Evolutionary conservation across 92 coral and sea anemone species (phyloP).

Genomic region (Porites lobata): DNA sequence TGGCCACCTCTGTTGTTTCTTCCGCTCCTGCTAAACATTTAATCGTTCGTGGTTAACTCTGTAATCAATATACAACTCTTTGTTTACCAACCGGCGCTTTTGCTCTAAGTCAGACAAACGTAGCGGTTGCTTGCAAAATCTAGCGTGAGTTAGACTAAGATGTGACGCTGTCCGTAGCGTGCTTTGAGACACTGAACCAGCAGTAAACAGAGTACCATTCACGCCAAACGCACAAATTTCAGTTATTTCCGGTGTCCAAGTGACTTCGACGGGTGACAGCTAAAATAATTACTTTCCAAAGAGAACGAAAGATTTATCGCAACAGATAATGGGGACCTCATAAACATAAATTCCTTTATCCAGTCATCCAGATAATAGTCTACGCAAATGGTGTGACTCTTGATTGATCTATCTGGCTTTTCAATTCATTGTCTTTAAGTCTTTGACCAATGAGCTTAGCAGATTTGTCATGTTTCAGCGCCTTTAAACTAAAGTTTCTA

Average conservation of each 20-base stretch:
- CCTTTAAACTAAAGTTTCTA: constrained; percentile 41
- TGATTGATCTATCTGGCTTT: neutral
- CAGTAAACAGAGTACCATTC: neutral
- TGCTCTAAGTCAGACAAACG: constrained; percentile 31
- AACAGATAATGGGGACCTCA: neutral
- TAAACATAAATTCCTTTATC: constrained; percentile 38
- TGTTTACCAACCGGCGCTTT: constrained; percentile 33
- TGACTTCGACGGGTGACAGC: constrained; percentile 1
- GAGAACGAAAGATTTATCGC: constrained; percentile 17
- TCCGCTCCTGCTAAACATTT: constrained; percentile 35
- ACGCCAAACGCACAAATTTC: constrained; percentile 37
- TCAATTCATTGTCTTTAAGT: constrained; percentile 9
- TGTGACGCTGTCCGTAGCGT: neutral
- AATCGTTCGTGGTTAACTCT: neutral
- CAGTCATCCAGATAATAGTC: constrained; percentile 53
- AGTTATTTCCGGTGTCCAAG: constrained; percentile 46
- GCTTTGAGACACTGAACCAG: neutral
- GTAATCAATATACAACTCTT: constrained; percentile 2
- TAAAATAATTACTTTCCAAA: constrained; percentile 6
- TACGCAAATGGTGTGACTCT: constrained; percentile 45
- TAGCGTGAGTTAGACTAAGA: constrained; percentile 29
- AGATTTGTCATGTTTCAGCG: constrained; percentile 26
- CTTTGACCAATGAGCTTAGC: constrained; percentile 32
- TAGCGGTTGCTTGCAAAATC: constrained; percentile 24
- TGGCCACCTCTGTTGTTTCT: constrained; percentile 43